Evolutionary conservation across 2,888 invertebrate species (phyloP).

Genomic region (Lasioglossum oenotherae): DNA sequence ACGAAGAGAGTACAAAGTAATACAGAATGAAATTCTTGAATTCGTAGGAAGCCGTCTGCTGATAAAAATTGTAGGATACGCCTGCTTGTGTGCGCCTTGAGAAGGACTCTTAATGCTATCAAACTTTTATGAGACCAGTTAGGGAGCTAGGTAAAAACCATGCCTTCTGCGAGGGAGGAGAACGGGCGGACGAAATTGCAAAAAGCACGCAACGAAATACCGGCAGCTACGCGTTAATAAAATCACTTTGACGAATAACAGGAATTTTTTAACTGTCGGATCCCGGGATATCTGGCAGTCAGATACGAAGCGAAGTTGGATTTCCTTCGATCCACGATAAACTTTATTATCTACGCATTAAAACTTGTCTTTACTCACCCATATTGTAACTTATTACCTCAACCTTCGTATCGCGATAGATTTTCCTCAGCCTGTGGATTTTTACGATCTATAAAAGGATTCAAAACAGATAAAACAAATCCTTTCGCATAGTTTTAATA

Average conservation of each 20-base stretch:
- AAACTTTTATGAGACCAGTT: not conserved
- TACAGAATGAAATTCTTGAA: not conserved
- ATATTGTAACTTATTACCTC: not conserved
- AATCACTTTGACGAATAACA: not conserved
- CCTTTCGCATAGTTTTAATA: not conserved
- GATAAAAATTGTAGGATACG: not conserved
- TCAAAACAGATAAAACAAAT: not conserved
- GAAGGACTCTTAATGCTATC: not conserved
- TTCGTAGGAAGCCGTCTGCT: not conserved
- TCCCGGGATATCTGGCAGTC: not conserved
- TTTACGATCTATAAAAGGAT: not conserved
- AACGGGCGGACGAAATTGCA: not conserved
- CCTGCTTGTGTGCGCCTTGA: not conserved
- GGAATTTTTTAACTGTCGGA: not conserved
- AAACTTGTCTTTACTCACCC: not conserved
- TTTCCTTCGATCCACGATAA: not conserved
- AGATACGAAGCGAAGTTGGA: not conserved
- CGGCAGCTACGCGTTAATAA: not conserved
- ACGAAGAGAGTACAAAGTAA: not conserved
- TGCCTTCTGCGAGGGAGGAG: not conserved
- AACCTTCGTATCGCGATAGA: not conserved
- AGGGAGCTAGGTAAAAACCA: not conserved
- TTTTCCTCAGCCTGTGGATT: not conserved
- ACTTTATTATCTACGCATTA: not conserved
- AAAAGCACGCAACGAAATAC: slow-evolving; percentile 4